A percentile compares a stretch with the other conserved stretches of the same genome.
Conservation (phyloP, 2,113 vertebrate species). For the Myodes glareolus region DNA sequence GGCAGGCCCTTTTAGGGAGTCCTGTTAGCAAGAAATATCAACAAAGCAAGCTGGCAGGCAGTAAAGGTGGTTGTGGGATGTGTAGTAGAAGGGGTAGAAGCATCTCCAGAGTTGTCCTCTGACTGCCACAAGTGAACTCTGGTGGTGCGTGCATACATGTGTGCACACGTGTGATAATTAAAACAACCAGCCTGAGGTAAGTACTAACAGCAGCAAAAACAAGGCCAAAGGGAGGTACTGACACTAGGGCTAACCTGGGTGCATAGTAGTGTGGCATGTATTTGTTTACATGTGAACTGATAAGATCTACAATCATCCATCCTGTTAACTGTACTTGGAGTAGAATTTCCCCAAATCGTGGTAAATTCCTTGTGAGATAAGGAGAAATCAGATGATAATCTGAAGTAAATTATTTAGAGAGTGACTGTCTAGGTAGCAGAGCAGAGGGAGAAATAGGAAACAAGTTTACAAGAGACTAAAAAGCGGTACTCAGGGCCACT, state of each 20-base stretch:
- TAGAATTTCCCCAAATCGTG: background rate
- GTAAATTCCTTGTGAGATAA: background rate
- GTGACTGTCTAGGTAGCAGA: background rate
- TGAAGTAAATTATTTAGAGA: background rate
- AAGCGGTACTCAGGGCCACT: background rate
- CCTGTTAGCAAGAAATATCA: slow-evolving; percentile 24
- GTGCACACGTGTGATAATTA: background rate
- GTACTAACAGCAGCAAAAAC: background rate
- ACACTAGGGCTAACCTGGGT: background rate
- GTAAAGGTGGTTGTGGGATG: background rate
- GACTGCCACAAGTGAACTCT: background rate
- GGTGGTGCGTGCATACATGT: background rate
- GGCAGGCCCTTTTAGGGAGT: background rate
- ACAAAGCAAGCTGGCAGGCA: background rate
- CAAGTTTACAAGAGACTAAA: background rate
- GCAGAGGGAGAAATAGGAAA: background rate
- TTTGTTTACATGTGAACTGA: background rate
- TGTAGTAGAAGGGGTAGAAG: background rate
- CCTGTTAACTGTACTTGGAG: background rate
- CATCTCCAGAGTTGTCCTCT: background rate
- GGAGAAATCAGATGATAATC: slow-evolving; percentile 3
- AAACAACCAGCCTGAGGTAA: background rate
- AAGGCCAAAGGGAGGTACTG: background rate
- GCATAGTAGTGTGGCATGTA: background rate
- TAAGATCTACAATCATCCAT: background rate